Conservation (phyloP, 2,113 vertebrate species). For the Ancistrus triradiatus region DNA sequence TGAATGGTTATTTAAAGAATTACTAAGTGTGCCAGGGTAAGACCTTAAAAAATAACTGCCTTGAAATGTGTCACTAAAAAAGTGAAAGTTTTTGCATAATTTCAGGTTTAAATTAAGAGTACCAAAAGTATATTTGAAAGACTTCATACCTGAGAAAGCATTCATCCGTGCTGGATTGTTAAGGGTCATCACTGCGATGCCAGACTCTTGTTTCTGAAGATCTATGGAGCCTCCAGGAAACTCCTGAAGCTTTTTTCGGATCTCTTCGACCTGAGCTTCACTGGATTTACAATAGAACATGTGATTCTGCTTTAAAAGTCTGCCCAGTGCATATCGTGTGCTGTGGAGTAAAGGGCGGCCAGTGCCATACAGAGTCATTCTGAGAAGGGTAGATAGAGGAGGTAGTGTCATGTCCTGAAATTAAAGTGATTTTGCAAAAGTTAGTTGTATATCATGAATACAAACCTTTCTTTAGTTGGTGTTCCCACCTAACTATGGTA, state of each 20-base stretch:
- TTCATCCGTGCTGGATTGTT: conserved; percentile 88
- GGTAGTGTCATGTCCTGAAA: too few species aligned
- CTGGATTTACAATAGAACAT: conserved; percentile 65
- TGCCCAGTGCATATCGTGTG: conserved; percentile 46
- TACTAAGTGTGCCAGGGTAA: too few species aligned
- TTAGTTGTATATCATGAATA: too few species aligned
- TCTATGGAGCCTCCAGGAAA: conserved; percentile 84
- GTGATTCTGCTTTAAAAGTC: conserved; percentile 58
- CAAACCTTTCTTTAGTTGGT: too few species aligned
- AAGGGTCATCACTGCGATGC: conserved; percentile 82
- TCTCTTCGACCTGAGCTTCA: conserved; percentile 70
- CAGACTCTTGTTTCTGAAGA: conserved; percentile 76
- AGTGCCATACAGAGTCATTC: conserved; percentile 69
- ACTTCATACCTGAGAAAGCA: conserved; percentile 82
- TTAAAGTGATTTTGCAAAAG: too few species aligned
- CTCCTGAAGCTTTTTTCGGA: conserved; percentile 73
- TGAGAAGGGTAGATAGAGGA: too few species aligned
- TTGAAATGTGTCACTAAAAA: too few species aligned
- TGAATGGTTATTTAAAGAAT: too few species aligned
- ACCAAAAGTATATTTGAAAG: not conserved
- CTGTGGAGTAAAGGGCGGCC: conserved; percentile 56
- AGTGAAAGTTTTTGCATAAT: not conserved
- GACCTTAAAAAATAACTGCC: too few species aligned
- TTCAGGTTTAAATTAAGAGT: not conserved
- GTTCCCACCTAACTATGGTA: too few species aligned